Evolutionary conservation across 2,113 vertebrate species (phyloP).

Genomic region (Siniperca knerii): DNA sequence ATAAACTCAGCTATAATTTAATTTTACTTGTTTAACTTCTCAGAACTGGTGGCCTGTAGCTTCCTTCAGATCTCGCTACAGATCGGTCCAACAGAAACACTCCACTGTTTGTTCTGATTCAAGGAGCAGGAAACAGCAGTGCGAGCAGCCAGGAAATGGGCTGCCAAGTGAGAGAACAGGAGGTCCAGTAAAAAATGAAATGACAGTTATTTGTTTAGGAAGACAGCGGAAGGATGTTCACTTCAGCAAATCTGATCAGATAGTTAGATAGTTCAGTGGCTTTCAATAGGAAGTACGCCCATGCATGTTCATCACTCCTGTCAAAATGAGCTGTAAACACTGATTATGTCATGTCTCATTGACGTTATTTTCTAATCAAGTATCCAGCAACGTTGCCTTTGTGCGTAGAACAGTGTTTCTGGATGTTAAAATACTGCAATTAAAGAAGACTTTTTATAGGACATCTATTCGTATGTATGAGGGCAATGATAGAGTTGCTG

Average conservation of each 20-base stretch:
- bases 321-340: slow-evolving; percentile 35
- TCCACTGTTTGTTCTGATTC: slow-evolving; percentile 51
- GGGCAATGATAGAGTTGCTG: neutral
- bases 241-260: slow-evolving; percentile 70
- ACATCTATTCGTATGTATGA: neutral
- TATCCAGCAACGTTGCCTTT: neutral
- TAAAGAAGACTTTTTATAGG: neutral
- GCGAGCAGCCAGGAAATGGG: slow-evolving; percentile 73
- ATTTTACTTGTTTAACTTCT: slow-evolving; percentile 54
- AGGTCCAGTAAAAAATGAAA: slow-evolving; percentile 70
- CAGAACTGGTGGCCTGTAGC: slow-evolving; percentile 12
- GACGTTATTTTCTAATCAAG: slow-evolving; percentile 37
- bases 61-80: slow-evolving; percentile 34
- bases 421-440: neutral
- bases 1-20: slow-evolving; percentile 38
- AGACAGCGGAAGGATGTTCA: slow-evolving; percentile 75
- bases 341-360: slow-evolving; percentile 44
- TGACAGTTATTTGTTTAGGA: slow-evolving; percentile 74
- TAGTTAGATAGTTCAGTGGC: slow-evolving; percentile 67
- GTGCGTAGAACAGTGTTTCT: neutral
- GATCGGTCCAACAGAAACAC: slow-evolving; percentile 52
- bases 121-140: slow-evolving; percentile 70
- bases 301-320: slow-evolving; percentile 51
- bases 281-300: slow-evolving; percentile 56
- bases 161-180: slow-evolving; percentile 66